Evolutionary conservation across 2,113 vertebrate genomes (phyloP).

Genomic region (zebrafish (Danio rerio)): DNA sequence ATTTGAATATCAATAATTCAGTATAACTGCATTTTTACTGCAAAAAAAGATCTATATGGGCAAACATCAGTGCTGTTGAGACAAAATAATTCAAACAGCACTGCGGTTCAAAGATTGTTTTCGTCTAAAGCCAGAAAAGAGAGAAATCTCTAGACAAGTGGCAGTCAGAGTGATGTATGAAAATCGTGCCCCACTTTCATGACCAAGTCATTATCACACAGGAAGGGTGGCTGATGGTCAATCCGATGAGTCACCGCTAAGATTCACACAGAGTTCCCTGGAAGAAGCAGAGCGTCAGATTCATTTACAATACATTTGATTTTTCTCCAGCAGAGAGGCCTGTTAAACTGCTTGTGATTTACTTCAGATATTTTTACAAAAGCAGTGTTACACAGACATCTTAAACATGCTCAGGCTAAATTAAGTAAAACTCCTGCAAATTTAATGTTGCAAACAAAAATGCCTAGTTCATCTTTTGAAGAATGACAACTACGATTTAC

Average conservation of each 20-base stretch:
- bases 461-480: too few relatives aligned
- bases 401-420: not conserved
- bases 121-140: not conserved
- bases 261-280: not conserved
- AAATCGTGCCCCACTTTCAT: not conserved
- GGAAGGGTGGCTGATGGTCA: not conserved
- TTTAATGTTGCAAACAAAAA: not conserved
- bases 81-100: not conserved
- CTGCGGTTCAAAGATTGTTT: not conserved
- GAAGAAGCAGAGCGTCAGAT: not conserved
- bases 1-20: too few relatives aligned
- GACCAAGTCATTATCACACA: not conserved
- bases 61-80: too few relatives aligned
- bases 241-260: not conserved
- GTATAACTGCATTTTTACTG: too few relatives aligned
- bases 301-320: slow-evolving; percentile 1
- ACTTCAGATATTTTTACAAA: not conserved
- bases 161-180: not conserved
- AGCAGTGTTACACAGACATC: not conserved
- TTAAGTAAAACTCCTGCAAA: too few relatives aligned
- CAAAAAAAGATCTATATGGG: too few relatives aligned
- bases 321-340: not conserved
- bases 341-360: not conserved
- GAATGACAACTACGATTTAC: too few relatives aligned
- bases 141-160: not conserved